phyloP scores from a whole-genome alignment of 2,797 vertebrate genomes.

The Gambelia wislizenii region DNA sequence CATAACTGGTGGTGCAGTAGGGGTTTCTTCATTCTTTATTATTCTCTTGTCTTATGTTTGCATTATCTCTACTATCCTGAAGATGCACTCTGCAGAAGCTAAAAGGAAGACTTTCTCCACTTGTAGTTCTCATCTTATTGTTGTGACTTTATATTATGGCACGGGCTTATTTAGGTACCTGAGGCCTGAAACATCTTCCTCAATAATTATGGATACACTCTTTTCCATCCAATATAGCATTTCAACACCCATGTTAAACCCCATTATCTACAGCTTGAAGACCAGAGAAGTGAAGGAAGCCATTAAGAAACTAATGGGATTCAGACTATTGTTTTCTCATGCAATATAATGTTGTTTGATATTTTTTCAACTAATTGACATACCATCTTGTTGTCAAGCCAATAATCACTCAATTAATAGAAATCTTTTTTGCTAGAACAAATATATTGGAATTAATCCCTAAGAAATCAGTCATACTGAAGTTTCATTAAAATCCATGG shows the following conservation, averaged over 20 bases:
- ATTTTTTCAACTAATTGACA: background rate
- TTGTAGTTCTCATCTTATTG: constrained; percentile 23
- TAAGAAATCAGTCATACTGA: too few relatives aligned
- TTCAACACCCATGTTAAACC: constrained; percentile 52
- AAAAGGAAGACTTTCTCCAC: constrained; percentile 23
- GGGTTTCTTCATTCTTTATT: background rate
- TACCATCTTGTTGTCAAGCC: too few relatives aligned
- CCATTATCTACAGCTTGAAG: constrained; percentile 56
- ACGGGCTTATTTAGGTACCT: background rate
- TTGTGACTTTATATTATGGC: background rate
- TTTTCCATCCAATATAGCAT: constrained; percentile 56
- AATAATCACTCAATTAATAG: background rate
- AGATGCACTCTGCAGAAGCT: background rate
- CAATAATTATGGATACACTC: constrained; percentile 36
- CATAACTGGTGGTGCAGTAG: background rate
- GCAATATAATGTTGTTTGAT: background rate
- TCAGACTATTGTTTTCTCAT: background rate
- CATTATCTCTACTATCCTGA: background rate
- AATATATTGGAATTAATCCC: too few relatives aligned
- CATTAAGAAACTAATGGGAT: background rate
- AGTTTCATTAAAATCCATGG: too few relatives aligned
- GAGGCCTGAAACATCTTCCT: background rate
- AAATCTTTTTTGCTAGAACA: too few relatives aligned
- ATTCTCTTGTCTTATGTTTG: background rate
- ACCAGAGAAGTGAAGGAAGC: constrained; percentile 58